Conservation (phyloP, 2,797 vertebrate genomes). For the Ispidina picta region DNA sequence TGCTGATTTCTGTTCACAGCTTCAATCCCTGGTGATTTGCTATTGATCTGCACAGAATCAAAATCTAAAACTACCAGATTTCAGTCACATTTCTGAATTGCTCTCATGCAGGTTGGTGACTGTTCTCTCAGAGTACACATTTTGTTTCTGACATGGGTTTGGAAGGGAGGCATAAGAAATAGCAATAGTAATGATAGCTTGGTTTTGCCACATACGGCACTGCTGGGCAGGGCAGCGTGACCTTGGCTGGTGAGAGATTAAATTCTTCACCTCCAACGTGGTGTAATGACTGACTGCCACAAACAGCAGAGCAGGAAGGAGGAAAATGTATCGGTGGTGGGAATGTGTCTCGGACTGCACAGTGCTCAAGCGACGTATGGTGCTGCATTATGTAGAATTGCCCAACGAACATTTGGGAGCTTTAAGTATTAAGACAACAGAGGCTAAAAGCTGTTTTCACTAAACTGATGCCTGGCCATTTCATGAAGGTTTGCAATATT, state of each 20-base stretch:
- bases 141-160: background rate
- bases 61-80: background rate
- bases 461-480: background rate
- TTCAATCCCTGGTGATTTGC: background rate
- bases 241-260: slow-evolving; percentile 12
- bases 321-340: background rate
- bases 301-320: background rate
- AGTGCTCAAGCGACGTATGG: rapidly evolving
- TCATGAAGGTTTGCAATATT: background rate
- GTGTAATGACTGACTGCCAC: background rate
- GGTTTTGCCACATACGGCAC: background rate
- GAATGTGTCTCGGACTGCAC: background rate
- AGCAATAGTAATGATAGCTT: background rate
- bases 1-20: background rate
- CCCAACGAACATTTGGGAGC: background rate
- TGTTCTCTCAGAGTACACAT: rapidly evolving
- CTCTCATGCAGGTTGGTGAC: background rate
- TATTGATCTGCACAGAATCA: background rate
- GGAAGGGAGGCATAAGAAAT: background rate
- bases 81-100: background rate
- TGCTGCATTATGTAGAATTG: background rate
- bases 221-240: background rate
- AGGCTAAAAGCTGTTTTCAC: background rate
- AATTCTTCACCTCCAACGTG: slow-evolving; percentile 12
- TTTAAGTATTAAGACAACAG: background rate